Evolutionary conservation across 2,113 vertebrate genomes (phyloP).

Genomic region (Chloropsis hardwickii): DNA sequence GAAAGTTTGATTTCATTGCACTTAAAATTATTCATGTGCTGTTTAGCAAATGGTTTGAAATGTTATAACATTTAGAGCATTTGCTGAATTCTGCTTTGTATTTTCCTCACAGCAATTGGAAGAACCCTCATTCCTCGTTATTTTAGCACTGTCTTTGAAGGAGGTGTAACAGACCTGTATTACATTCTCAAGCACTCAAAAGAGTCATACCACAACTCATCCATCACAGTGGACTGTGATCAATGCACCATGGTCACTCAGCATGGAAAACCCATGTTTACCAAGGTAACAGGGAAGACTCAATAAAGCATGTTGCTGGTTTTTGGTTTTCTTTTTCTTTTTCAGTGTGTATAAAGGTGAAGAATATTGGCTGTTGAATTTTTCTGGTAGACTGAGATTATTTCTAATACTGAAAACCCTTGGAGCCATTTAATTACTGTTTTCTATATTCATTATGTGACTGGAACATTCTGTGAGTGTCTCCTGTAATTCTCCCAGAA

Average conservation of each 20-base stretch:
- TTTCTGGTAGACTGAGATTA: slow-evolving; percentile 16
- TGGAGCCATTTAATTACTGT: slow-evolving; percentile 15
- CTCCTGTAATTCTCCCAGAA: not conserved
- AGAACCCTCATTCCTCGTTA: slow-evolving; percentile 98
- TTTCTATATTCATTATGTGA: not conserved
- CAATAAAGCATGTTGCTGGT: not conserved
- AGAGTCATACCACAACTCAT: slow-evolving; percentile 98
- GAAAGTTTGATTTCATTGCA: slow-evolving; percentile 32
- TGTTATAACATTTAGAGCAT: slow-evolving; percentile 23
- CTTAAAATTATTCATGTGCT: slow-evolving; percentile 27
- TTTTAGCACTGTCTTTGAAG: slow-evolving; percentile 99
- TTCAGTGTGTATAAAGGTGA: not conserved
- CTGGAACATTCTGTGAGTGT: not conserved
- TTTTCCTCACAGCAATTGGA: slow-evolving; percentile 88
- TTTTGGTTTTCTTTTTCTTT: not conserved
- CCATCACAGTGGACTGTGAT: slow-evolving; percentile 98
- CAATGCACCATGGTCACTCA: slow-evolving; percentile 99
- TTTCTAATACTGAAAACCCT: not conserved
- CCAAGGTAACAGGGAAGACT: slow-evolving; percentile 84
- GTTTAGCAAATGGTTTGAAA: slow-evolving; percentile 34
- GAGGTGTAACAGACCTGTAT: slow-evolving; percentile 96
- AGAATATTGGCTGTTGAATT: slow-evolving; percentile 9
- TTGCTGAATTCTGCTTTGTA: slow-evolving; percentile 69
- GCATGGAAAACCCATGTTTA: slow-evolving; percentile 98
- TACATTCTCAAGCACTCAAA: slow-evolving; percentile 99